Evolutionary conservation across 2,113 vertebrate species (phyloP), one percentile per base, ranked within the genome.

Genomic region (Carassius carassius): DNA sequence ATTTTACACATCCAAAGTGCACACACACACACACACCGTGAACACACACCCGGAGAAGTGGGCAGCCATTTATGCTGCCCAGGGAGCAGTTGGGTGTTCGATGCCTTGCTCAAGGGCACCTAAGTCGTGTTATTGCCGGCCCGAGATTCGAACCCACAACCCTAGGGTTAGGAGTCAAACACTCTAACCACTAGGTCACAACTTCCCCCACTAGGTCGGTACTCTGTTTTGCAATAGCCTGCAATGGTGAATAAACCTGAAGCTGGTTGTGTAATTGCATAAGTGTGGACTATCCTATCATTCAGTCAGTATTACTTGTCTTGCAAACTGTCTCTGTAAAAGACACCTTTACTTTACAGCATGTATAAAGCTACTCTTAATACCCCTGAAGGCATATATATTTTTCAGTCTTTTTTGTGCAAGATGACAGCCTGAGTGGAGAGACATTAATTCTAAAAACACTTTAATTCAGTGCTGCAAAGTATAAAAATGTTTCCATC

Each of bases 181-280:
- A n/a, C n/a, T n/a, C n/a, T n/a, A n/a, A n/a, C n/a, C n/a, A n/a
- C n/a, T n/a, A n/a, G n/a, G n/a, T n/a, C n/a, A n/a, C n/a, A n/a
- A n/a, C n/a, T n/a, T n/a, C n/a, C n/a, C n/a, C n/a, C n/a, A n/a
- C n/a, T 29, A 96, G 14, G 37, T 41, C 49, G 14, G 29, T 65
- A n/a, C 60, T 47, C 69, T 74, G 32, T 83, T 60, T 54, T 41
- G 51, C 23, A 37, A 70, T 21, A 21, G 12, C 41, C 54, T 75
- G 78, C 19, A 23, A 16, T 51, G 69, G 37, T 72, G 19, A 85
- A 10, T 11, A 70, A 56, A 79, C n/a, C 32, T 25, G 56, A 72
- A 47, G 13, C 65, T 44, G 44, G 44, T 47, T 47, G 70, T 44
- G 21, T 44, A 47, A 44, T 73, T 47, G 37, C 3, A 37, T 70